Percentiles rank a stretch among this genome's conserved stretches.
phyloP scores from a whole-genome alignment of 2,888 invertebrate species.

The Nycteola revayana region DNA sequence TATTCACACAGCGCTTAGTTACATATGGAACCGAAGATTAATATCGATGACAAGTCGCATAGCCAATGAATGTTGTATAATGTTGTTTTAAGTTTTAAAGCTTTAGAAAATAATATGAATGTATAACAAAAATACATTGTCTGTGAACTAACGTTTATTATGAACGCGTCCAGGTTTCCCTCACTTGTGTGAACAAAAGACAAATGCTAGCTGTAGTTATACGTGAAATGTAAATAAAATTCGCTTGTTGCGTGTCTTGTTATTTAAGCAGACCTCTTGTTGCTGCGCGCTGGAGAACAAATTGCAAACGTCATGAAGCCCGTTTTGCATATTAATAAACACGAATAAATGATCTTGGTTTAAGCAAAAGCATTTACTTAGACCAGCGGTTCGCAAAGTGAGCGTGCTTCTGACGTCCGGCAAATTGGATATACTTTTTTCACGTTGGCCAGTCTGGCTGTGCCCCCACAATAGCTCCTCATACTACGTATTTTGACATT shows the following conservation, averaged over 20 bases:
- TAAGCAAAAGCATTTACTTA: slow-evolving; percentile 44
- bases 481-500: slow-evolving; percentile 18
- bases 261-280: slow-evolving; percentile 55
- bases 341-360: slow-evolving; percentile 58
- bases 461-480: slow-evolving; percentile 12
- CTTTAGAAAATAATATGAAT: slow-evolving; percentile 3
- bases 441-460: slow-evolving; percentile 21
- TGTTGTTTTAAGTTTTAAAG: slow-evolving; percentile 8
- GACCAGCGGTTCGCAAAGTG: slow-evolving; percentile 51
- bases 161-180: slow-evolving; percentile 24
- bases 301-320: slow-evolving; percentile 67
- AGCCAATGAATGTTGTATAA: slow-evolving; percentile 26
- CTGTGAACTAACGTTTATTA: slow-evolving; percentile 14
- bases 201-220: slow-evolving; percentile 39
- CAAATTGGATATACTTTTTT: slow-evolving; percentile 46
- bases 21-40: slow-evolving; percentile 53
- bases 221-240: slow-evolving; percentile 72
- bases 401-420: slow-evolving; percentile 43
- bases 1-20: slow-evolving; percentile 51
- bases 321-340: slow-evolving; percentile 71
- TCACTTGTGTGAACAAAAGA: slow-evolving; percentile 48
- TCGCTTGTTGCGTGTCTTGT: slow-evolving; percentile 67
- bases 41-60: slow-evolving; percentile 51
- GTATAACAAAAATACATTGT: slow-evolving; percentile 7
- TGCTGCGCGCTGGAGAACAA: slow-evolving; percentile 58